Evolutionary conservation across 2,113 vertebrate genomes (phyloP).

Genomic region (Thalassoma bifasciatum): DNA sequence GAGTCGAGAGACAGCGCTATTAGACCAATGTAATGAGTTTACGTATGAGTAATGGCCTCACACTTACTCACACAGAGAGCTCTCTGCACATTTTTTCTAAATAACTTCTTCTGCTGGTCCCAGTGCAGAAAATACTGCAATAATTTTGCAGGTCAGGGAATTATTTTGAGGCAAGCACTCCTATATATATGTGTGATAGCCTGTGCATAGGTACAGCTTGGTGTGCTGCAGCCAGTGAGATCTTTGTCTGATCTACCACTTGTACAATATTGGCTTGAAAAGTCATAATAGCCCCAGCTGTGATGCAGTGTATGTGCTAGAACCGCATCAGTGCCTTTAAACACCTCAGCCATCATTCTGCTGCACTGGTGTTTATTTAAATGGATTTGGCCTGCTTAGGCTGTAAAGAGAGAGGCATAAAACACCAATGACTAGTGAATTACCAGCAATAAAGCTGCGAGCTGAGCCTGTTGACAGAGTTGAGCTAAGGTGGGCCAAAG

Average conservation of each 20-base stretch:
- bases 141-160: slow-evolving; percentile 44
- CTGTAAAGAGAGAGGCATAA: slow-evolving; percentile 72
- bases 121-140: slow-evolving; percentile 18
- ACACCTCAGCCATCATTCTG: slow-evolving; percentile 71
- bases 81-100: slow-evolving; percentile 42
- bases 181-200: slow-evolving; percentile 6
- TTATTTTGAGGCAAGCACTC: slow-evolving; percentile 14
- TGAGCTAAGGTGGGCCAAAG: slow-evolving; percentile 63
- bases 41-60: slow-evolving; percentile 72
- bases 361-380: slow-evolving; percentile 76
- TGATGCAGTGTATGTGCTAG: slow-evolving; percentile 49
- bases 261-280: slow-evolving; percentile 50
- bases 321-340: slow-evolving; percentile 69
- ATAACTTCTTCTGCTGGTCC: slow-evolving; percentile 36
- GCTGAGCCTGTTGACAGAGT: slow-evolving; percentile 54
- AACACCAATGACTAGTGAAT: slow-evolving; percentile 72
- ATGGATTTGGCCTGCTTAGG: slow-evolving; percentile 71
- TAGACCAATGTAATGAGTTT: slow-evolving; percentile 75
- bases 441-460: slow-evolving; percentile 74
- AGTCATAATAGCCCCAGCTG: slow-evolving; percentile 52
- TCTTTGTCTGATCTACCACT: slow-evolving; percentile 45
- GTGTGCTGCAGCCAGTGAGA: slow-evolving; percentile 9
- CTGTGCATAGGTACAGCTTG: not conserved
- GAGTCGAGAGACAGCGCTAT: slow-evolving; percentile 64
- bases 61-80: slow-evolving; percentile 44